phyloP scores from a whole-genome alignment of 1,140 invertebrate genomes.

The Rhagoletis zephyria region DNA sequence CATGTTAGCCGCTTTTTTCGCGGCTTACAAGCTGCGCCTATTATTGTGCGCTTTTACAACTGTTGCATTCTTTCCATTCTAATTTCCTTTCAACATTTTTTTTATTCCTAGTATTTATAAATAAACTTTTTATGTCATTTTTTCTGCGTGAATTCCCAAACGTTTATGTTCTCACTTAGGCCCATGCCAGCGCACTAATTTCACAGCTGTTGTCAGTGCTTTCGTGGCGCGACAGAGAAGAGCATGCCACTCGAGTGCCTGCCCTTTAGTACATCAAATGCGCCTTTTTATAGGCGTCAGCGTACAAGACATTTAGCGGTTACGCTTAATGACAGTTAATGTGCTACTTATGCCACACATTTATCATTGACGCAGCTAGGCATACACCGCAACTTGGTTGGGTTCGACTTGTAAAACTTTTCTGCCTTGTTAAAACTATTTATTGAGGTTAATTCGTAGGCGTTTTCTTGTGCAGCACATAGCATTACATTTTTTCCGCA shows the following conservation, averaged over 20 bases:
- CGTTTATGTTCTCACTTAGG: not conserved
- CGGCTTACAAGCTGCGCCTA: too few species aligned
- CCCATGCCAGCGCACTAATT: not conserved
- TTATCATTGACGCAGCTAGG: not conserved
- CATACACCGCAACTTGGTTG: not conserved
- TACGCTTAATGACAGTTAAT: constrained; percentile 44
- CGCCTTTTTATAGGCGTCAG: constrained; percentile 28
- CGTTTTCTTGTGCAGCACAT: too few species aligned
- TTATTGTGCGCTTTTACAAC: constrained; percentile 10
- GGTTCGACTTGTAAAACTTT: not conserved
- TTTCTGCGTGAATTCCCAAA: constrained; percentile 8
- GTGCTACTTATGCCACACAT: constrained; percentile 1
- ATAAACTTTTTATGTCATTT: not conserved
- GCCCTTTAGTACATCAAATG: constrained; percentile 5
- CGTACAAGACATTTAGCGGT: constrained; percentile 24
- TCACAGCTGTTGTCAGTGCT: not conserved
- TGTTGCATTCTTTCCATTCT: not conserved
- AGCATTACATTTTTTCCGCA: too few species aligned
- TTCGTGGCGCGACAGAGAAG: not conserved
- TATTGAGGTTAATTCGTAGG: too few species aligned
- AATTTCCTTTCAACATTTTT: not conserved
- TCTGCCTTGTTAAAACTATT: too few species aligned
- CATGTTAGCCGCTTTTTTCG: constrained; percentile 9
- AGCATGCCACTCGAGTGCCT: not conserved
- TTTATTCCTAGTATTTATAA: constrained; percentile 4